Evolutionary conservation across 2,888 invertebrate genomes (phyloP), one percentile per base, ranked within the genome.

Genomic region (Stenoptilia bipunctidactyla): DNA sequence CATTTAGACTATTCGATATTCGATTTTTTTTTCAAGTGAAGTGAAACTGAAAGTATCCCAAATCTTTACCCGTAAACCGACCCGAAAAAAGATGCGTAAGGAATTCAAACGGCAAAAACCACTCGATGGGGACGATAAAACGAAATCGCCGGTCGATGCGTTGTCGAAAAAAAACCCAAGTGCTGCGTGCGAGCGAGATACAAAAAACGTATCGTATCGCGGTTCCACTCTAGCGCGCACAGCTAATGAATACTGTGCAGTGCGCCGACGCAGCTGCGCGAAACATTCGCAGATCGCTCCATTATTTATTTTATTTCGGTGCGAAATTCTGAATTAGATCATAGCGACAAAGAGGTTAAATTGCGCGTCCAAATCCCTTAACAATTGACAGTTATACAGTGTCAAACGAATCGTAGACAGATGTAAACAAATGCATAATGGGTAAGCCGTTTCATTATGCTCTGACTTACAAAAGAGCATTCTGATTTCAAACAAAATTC

Each of bases 281-380:
- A 58, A 51, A 53, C 58, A 52, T 53, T 53, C 52, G 54, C 61
- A 53, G 59, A 60, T 62, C 65, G 63, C 69, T 67, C 72, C 73
- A 76, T 79, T 79, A 80, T 79, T 76, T 82, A 76, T 82, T 77
- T 77, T 74, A 75, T 74, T 76, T 73, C 71, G 75, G 79, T 74
- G 77, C 75, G 75, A 79, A 76, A 72, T 66, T 50, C 61, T 63
- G 69, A 79, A 79, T 77, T 79, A 77, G 76, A 79, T 79, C 75
- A 72, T 58, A 62, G 67, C 61, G 68, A 80, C 82, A 77, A 77
- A 74, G 75, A 76, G 64, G 75, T 77, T 75, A 75, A 83, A 83
- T 82, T 82, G 83, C 64, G 73, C 83, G 75, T 74, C 66, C 71
- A 76, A 82, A 82, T 79, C 80, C 79, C 67, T 62, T 73, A 65